Percentiles rank a stretch among this genome's conserved stretches.
These are phyloP conservation scores for Thecocarcelia acutangulata DNA, from an alignment of 2,888 invertebrate genomes.

Conservation along the genomic window DNA sequence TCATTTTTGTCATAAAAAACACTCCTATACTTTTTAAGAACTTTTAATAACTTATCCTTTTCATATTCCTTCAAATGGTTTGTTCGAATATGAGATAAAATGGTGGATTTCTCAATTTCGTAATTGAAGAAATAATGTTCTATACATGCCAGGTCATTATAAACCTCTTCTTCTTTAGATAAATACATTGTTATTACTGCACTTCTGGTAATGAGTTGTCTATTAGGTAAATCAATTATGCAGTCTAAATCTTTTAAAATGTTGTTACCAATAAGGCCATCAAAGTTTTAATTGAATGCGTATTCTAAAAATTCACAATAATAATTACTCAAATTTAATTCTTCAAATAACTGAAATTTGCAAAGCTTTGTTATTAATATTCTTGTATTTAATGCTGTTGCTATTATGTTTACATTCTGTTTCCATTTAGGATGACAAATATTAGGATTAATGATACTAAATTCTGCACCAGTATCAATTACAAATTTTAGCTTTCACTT, in stretches of 20 bases:
- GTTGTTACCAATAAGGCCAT: conserved; percentile 23
- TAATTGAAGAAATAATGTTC: neutral
- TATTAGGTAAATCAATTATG: conserved; percentile 19
- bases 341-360: no score
- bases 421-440: no score
- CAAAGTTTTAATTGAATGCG: conserved; percentile 12
- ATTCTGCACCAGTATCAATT: conserved; percentile 19
- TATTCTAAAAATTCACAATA: conserved; percentile 23
- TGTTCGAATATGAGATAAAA: no score
- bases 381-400: no score
- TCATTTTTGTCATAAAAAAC: conserved; percentile 14
- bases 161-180: neutral
- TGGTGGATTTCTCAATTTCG: neutral
- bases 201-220: neutral
- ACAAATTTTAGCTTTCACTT: neutral
- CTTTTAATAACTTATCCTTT: neutral
- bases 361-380: no score
- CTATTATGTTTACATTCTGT: no score
- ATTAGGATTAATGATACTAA: no score
- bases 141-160: no score
- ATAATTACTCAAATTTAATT: no score
- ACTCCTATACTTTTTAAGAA: neutral
- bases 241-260: conserved; percentile 7
- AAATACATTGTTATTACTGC: conserved; percentile 4
- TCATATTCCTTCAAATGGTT: conserved; percentile 8